Evolutionary conservation across 2,888 invertebrate species (phyloP).

Genomic region (Daptonema setosum): DNA sequence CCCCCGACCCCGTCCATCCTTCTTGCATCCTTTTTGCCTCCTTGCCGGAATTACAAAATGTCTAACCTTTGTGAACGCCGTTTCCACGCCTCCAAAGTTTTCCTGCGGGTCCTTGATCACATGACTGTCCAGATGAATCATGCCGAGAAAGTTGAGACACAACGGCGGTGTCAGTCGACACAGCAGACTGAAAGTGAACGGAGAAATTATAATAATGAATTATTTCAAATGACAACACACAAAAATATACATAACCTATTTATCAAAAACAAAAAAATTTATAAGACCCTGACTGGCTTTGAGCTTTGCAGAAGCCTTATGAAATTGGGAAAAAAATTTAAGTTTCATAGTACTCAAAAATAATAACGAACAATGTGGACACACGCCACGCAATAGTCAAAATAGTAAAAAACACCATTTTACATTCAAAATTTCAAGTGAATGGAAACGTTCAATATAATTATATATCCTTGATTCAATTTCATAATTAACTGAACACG

Average conservation of each 20-base stretch:
- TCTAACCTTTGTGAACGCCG: conserved; percentile 63
- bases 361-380: not conserved
- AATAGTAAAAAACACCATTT: not conserved
- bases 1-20: too few relatives aligned
- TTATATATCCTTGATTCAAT: too few relatives aligned
- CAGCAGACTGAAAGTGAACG: conserved; percentile 36
- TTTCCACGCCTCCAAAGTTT: conserved; percentile 37
- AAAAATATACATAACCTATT: too few relatives aligned
- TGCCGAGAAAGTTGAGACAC: conserved; percentile 86
- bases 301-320: too few relatives aligned
- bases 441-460: not conserved
- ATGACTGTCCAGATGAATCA: conserved; percentile 84
- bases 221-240: not conserved
- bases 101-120: conserved; percentile 13
- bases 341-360: too few relatives aligned
- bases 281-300: too few relatives aligned
- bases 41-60: too few relatives aligned
- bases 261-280: too few relatives aligned
- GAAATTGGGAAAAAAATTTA: too few relatives aligned
- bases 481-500: too few relatives aligned
- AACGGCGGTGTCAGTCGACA: conserved; percentile 90
- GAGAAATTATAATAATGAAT: conserved; percentile 6
- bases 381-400: too few relatives aligned
- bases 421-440: not conserved
- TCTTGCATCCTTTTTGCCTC: too few relatives aligned